phyloP scores from a whole-genome alignment of 2,113 vertebrate genomes.

The Clarias batrachus region DNA sequence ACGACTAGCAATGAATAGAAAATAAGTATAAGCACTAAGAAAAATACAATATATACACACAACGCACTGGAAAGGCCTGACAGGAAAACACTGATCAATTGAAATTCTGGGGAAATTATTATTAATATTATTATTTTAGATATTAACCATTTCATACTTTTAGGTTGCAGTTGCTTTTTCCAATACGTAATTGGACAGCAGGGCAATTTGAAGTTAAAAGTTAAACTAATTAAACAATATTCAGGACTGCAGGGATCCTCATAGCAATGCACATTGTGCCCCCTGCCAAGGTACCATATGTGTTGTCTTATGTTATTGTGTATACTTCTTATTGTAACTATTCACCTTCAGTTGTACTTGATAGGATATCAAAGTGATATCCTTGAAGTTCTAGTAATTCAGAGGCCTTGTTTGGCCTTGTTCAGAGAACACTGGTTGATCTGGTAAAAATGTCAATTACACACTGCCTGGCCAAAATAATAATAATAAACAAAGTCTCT shows the following conservation, averaged over 20 bases:
- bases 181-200: not conserved
- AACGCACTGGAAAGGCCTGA: not conserved
- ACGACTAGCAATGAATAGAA: not conserved
- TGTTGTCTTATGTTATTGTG: not conserved
- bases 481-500: too few relatives aligned
- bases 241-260: not conserved
- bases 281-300: conserved; percentile 5
- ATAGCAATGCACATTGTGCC: not conserved
- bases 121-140: too few relatives aligned
- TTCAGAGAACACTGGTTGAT: not conserved
- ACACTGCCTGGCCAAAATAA: too few relatives aligned
- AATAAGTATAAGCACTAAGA: not conserved
- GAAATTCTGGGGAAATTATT: not conserved
- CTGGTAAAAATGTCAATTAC: not conserved
- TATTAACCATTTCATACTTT: too few relatives aligned
- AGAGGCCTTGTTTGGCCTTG: not conserved
- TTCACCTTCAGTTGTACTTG: not conserved
- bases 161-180: not conserved
- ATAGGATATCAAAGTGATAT: not conserved
- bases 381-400: not conserved
- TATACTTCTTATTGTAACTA: not conserved
- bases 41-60: not conserved
- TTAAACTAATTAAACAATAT: not conserved
- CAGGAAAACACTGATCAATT: not conserved
- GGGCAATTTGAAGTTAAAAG: not conserved